Evolutionary conservation across 2,113 vertebrate genomes (phyloP).

Genomic region (Lophura nycthemera): DNA sequence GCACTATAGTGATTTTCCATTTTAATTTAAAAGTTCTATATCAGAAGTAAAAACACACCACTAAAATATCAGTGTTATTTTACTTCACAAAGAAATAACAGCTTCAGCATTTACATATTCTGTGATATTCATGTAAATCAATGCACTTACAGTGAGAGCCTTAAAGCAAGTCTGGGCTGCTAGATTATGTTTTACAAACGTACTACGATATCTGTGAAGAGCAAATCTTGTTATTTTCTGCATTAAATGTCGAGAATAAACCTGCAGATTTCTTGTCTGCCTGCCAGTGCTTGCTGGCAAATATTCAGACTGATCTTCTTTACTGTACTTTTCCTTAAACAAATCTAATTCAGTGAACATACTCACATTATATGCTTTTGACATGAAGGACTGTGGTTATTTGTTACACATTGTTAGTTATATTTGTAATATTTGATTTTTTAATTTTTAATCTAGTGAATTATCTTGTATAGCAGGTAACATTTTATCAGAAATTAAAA

Average conservation of each 20-base stretch:
- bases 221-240: neutral
- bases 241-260: neutral
- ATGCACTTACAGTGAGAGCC: neutral
- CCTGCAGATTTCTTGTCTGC: neutral
- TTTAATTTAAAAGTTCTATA: neutral
- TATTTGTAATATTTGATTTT: neutral
- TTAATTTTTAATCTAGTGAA: neutral
- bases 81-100: neutral
- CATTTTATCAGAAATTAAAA: neutral
- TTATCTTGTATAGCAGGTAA: neutral
- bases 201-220: neutral
- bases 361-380: neutral
- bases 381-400: neutral
- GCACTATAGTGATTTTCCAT: neutral
- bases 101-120: slow-evolving; percentile 4
- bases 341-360: neutral
- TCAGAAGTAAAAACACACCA: neutral
- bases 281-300: neutral
- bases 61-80: neutral
- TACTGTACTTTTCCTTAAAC: neutral
- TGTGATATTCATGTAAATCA: neutral
- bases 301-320: neutral
- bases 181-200: neutral
- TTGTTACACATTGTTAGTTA: neutral
- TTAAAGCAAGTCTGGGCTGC: neutral